Percentiles rank a stretch among this genome's conserved stretches.
phyloP scores from a whole-genome alignment of 1,140 invertebrate species.

The Apolygus lucorum region DNA sequence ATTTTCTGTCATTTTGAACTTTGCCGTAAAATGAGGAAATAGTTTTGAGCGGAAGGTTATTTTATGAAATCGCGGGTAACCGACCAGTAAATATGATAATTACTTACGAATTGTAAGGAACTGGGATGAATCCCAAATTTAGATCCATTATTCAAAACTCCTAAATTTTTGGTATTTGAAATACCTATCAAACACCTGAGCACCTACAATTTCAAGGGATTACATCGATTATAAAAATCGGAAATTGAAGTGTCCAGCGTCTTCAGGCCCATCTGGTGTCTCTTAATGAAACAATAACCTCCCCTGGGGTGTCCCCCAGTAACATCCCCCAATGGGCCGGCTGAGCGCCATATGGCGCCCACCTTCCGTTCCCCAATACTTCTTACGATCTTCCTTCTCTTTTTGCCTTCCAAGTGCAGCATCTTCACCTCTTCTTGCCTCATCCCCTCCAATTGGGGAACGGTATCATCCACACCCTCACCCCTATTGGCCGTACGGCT shows the following conservation, averaged over 20 bases:
- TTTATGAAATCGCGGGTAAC: too few species aligned
- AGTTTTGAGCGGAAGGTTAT: too few species aligned
- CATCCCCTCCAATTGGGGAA: not conserved
- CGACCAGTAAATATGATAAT: too few species aligned
- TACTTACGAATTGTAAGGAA: too few species aligned
- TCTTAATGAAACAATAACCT: conserved; percentile 14
- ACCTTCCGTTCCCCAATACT: conserved; percentile 8
- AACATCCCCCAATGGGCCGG: not conserved
- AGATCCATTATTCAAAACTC: too few species aligned
- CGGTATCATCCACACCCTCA: conserved; percentile 17
- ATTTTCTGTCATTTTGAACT: too few species aligned
- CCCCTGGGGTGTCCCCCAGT: not conserved
- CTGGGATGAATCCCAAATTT: too few species aligned
- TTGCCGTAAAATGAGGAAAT: too few species aligned
- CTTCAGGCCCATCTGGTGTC: not conserved
- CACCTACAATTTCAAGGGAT: too few species aligned
- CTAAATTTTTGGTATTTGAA: too few species aligned
- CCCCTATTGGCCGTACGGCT: conserved; percentile 7
- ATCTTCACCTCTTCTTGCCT: conserved; percentile 12
- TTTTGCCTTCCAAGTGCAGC: conserved; percentile 1
- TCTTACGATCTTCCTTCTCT: conserved; percentile 4
- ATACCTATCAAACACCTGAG: too few species aligned
- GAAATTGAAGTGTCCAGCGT: not conserved
- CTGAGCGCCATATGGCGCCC: conserved; percentile 7
- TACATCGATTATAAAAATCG: too few species aligned